Conservation (phyloP, 2,888 invertebrate species). For the Netelia fuscicornis region DNA sequence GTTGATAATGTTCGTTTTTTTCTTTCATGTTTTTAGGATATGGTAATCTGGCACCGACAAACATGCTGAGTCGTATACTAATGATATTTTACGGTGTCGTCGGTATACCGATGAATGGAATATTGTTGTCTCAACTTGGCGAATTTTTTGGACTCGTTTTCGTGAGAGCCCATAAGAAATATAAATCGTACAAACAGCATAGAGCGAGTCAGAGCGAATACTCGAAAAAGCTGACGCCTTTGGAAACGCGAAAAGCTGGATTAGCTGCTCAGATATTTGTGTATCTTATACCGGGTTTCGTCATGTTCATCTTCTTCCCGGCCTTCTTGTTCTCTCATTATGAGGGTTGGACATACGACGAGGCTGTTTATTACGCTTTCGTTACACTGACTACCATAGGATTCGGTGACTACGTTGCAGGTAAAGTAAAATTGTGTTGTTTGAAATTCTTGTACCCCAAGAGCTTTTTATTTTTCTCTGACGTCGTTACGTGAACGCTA, state of each 20-base stretch:
- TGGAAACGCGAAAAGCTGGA: conserved; percentile 87
- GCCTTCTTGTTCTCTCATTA: conserved; percentile 93
- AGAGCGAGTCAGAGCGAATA: conserved; percentile 85
- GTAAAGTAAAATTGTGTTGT: conserved; percentile 83
- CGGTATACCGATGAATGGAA: conserved; percentile 94
- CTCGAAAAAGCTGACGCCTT: conserved; percentile 76
- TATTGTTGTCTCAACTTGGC: conserved; percentile 88
- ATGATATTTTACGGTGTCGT: conserved; percentile 95
- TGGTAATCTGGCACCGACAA: conserved; percentile 95
- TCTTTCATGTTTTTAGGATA: conserved; percentile 88
- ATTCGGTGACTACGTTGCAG: conserved; percentile 97
- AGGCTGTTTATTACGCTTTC: conserved; percentile 94
- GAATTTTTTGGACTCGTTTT: conserved; percentile 92
- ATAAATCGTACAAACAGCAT: conserved; percentile 89
- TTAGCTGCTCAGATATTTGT: conserved; percentile 92
- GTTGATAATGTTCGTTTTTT: no score
- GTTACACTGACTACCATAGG: conserved; percentile 95
- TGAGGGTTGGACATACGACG: conserved; percentile 94
- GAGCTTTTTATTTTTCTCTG: not conserved
- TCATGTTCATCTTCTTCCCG: conserved; percentile 94
- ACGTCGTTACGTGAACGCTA: not conserved
- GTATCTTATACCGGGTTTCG: conserved; percentile 95
- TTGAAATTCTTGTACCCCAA: not conserved
- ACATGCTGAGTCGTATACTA: conserved; percentile 91
- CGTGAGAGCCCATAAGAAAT: conserved; percentile 91